These are phyloP conservation scores for Baryphthengus martii DNA, from an alignment of 2,113 vertebrate genomes.

Conservation along the genomic window DNA sequence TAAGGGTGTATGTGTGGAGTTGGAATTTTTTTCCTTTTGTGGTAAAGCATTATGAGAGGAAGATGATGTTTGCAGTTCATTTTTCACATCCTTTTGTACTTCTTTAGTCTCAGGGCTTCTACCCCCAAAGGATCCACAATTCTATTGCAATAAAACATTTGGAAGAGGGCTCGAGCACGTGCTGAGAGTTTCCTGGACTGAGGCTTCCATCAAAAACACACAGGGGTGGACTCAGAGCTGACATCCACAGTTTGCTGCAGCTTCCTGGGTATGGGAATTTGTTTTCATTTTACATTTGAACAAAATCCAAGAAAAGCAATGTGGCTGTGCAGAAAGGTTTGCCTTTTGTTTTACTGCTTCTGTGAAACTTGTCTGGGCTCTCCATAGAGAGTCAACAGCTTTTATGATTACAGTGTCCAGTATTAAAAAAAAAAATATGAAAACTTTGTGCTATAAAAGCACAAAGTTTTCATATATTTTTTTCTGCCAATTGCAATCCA, in stretches of 20 bases:
- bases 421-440: background rate
- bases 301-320: background rate
- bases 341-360: background rate
- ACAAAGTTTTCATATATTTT: no score
- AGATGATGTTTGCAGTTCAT: background rate
- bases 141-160: background rate
- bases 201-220: background rate
- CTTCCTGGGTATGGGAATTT: background rate
- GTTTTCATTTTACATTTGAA: constrained; percentile 21
- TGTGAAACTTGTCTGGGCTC: background rate
- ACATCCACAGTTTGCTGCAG: background rate
- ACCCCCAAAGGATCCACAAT: background rate
- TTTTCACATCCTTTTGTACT: background rate
- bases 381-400: background rate
- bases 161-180: background rate
- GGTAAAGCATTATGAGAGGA: background rate
- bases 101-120: background rate
- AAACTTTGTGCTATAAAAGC: background rate
- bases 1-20: fast-evolving
- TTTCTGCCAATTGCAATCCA: background rate
- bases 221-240: background rate
- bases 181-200: background rate
- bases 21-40: background rate
- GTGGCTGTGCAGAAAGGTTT: background rate
- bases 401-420: background rate